Evolutionary conservation across 2,888 invertebrate species (phyloP).

Genomic region (Coecobrya sp.): DNA sequence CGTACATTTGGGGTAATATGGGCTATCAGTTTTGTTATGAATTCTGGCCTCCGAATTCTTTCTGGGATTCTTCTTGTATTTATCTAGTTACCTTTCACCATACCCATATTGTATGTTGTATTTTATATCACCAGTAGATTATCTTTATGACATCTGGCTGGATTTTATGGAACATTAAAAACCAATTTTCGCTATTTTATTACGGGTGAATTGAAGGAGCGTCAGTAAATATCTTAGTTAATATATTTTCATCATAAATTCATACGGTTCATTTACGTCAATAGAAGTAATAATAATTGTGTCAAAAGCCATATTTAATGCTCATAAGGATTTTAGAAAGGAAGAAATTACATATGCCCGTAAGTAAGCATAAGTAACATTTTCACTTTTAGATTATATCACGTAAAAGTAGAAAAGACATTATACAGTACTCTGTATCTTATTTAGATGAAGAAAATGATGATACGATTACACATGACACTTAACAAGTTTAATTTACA

Average conservation of each 20-base stretch:
- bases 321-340: not conserved
- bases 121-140: not conserved
- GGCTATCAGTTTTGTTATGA: too few species aligned
- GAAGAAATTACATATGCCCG: not conserved
- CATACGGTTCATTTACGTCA: not conserved
- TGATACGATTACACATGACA: too few species aligned
- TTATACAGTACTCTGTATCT: too few species aligned
- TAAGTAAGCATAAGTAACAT: not conserved
- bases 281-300: not conserved
- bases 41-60: not conserved
- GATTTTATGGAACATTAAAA: conserved; percentile 54
- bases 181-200: conserved; percentile 48
- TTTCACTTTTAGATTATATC: not conserved
- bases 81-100: not conserved
- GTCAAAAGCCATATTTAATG: not conserved
- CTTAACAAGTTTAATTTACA: too few species aligned
- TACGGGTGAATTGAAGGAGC: not conserved
- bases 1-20: not conserved
- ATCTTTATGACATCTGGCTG: conserved; percentile 36
- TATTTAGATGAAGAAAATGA: too few species aligned
- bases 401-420: not conserved
- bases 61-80: not conserved
- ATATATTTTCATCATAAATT: not conserved
- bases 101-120: too few species aligned
- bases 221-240: not conserved